These are phyloP conservation scores for Boloria selene DNA, from an alignment of 2,888 invertebrate species.

Conservation along the genomic window DNA sequence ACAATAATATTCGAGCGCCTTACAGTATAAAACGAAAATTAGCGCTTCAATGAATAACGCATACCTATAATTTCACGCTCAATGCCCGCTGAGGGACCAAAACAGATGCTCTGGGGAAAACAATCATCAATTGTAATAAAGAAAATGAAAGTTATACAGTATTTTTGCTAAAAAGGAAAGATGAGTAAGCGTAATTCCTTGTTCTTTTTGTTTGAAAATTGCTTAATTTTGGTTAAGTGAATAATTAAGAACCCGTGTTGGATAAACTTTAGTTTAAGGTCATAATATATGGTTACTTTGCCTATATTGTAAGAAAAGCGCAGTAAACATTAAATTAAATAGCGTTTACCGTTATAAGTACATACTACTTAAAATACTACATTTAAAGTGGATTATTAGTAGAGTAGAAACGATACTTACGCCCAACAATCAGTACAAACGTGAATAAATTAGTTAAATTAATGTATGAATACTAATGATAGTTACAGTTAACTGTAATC, in stretches of 20 bases:
- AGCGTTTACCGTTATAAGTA: background rate
- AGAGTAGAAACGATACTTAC: conserved; percentile 9
- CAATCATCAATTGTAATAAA: background rate
- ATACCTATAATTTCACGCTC: conserved; percentile 5
- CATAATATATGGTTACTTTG: too few relatives aligned
- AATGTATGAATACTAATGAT: background rate
- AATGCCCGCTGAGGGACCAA: background rate
- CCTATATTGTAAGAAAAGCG: background rate
- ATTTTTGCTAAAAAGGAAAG: too few relatives aligned
- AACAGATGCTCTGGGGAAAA: conserved; percentile 1
- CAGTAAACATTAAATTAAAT: background rate
- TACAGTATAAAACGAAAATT: too few relatives aligned
- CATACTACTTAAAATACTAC: too few relatives aligned
- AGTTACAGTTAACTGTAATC: background rate
- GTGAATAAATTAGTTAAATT: conserved; percentile 18
- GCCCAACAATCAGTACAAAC: conserved; percentile 4
- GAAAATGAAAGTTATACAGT: background rate
- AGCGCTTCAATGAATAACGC: too few relatives aligned
- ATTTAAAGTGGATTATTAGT: conserved; percentile 1
- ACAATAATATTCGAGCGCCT: too few relatives aligned
- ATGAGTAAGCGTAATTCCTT: too few relatives aligned
- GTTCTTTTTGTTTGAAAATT: too few relatives aligned
- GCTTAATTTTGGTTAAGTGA: too few relatives aligned
- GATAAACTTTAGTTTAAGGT: too few relatives aligned
- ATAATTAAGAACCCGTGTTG: too few relatives aligned